Conservation (phyloP, 2,113 vertebrate species). For the Leptosomus discolor region DNA sequence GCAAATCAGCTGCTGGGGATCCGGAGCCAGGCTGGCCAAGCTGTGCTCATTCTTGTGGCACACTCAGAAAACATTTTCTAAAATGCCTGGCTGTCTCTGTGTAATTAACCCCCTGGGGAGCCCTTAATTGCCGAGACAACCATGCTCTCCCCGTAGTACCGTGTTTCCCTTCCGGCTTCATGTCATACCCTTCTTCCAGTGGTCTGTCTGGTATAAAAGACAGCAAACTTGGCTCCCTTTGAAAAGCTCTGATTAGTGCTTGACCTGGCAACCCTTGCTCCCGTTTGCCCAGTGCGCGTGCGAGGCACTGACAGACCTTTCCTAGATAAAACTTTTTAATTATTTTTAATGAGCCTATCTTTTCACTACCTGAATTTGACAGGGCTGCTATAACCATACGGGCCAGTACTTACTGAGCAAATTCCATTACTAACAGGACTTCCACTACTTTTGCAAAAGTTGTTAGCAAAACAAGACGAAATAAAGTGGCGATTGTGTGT, state of each 20-base stretch:
- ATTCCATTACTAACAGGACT: not conserved
- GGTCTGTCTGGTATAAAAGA: not conserved
- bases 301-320: not conserved
- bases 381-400: fast-evolving
- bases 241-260: constrained; percentile 43
- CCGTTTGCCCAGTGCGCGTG: not conserved
- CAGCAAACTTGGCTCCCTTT: constrained; percentile 34
- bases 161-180: constrained; percentile 37
- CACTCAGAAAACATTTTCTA: not conserved
- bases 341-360: not conserved
- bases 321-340: not conserved
- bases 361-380: not conserved
- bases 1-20: not conserved
- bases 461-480: not conserved
- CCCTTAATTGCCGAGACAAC: constrained; percentile 47
- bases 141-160: not conserved
- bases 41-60: not conserved
- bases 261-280: not conserved
- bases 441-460: not conserved
- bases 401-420: not conserved
- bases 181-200: constrained; percentile 25
- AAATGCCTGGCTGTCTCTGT: not conserved
- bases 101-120: constrained; percentile 65
- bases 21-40: not conserved
- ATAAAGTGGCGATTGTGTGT: not conserved